Percentiles rank a stretch among this genome's conserved stretches.
Conservation (phyloP, 1,140 invertebrate species). For the Bombyx mori region DNA sequence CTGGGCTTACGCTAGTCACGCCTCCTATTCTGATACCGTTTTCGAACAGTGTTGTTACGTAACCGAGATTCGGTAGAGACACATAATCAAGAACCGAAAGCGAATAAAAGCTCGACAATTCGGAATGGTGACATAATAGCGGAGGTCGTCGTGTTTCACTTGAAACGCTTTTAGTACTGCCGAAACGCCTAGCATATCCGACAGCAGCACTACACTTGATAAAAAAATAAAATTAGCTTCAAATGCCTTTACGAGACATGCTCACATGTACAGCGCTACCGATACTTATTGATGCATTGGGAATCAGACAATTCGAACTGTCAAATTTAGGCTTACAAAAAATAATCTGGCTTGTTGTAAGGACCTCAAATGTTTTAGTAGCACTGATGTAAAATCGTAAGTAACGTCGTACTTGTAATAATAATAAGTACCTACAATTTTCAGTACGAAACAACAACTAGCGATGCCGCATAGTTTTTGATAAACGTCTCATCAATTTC, state of each 20-base stretch:
- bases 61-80: too few species aligned
- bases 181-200: slow-evolving; percentile 46
- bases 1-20: slow-evolving; percentile 31
- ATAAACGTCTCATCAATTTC: background rate
- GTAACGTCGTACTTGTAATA: background rate
- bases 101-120: slow-evolving; percentile 14
- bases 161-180: slow-evolving; percentile 55
- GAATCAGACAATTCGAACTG: slow-evolving; percentile 13
- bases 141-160: slow-evolving; percentile 28
- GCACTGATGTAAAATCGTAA: background rate
- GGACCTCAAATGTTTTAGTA: background rate
- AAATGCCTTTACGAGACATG: slow-evolving; percentile 45
- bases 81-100: too few species aligned
- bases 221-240: slow-evolving; percentile 38
- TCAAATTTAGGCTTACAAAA: slow-evolving; percentile 18
- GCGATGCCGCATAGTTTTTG: background rate
- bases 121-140: slow-evolving; percentile 52
- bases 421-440: background rate
- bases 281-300: slow-evolving; percentile 31
- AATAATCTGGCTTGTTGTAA: slow-evolving; percentile 9
- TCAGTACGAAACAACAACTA: slow-evolving; percentile 1
- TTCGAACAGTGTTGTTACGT: slow-evolving; percentile 19
- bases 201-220: slow-evolving; percentile 42
- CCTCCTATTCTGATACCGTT: slow-evolving; percentile 36
- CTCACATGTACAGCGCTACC: slow-evolving; percentile 32